A percentile compares a stretch with the other conserved stretches of the same genome.
These are phyloP conservation scores for Odocoileus virginianus DNA, from an alignment of 2,113 vertebrate genomes.

Conservation along the genomic window DNA sequence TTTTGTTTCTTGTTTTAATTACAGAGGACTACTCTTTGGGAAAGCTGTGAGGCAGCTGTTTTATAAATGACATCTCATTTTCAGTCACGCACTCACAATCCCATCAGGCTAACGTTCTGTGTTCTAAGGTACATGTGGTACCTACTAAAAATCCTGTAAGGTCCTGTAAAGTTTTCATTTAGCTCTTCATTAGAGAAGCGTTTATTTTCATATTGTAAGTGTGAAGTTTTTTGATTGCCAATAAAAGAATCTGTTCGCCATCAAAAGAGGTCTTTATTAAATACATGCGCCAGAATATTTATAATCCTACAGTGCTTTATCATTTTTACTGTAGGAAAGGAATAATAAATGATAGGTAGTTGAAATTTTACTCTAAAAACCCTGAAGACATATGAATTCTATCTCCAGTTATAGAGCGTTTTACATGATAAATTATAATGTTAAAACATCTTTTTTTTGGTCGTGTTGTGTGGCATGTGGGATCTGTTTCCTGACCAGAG, in stretches of 20 bases:
- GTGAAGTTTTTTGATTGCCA: constrained; percentile 23
- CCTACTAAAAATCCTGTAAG: neutral
- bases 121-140: neutral
- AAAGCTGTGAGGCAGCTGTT: neutral
- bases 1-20: neutral
- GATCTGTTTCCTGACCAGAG: neutral
- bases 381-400: neutral
- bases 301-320: neutral
- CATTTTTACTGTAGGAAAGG: neutral
- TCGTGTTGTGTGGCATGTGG: neutral
- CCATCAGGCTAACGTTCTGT: neutral
- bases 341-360: neutral
- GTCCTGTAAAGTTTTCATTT: neutral
- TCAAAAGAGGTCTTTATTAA: neutral
- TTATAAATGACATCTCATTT: neutral
- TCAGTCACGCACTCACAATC: neutral
- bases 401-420: neutral
- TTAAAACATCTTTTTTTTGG: neutral
- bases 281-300: neutral
- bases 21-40: neutral
- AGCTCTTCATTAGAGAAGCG: neutral
- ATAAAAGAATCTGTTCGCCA: constrained; percentile 2
- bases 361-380: neutral
- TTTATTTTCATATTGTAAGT: constrained; percentile 45
- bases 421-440: neutral